phyloP scores from a whole-genome alignment of 2,113 vertebrate species.

The Gallinago undulata region DNA sequence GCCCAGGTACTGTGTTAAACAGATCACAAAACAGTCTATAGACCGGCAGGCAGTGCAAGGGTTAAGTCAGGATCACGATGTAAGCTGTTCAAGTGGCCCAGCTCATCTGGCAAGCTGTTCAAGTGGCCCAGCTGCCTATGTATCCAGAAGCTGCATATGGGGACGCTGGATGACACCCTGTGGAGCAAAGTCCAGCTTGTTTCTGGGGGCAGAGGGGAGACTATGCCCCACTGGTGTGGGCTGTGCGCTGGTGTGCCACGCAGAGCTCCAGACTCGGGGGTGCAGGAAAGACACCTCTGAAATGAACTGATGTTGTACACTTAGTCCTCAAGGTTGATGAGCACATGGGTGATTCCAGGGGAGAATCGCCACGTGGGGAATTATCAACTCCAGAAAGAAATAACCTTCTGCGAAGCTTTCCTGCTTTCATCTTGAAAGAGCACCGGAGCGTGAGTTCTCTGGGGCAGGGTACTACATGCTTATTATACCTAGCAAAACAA shows the following conservation, averaged over 20 bases:
- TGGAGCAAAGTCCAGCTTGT: fast-evolving
- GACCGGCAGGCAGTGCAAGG: neutral
- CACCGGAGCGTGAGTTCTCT: neutral
- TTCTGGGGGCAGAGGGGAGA: neutral
- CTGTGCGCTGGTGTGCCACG: neutral
- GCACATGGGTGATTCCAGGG: neutral
- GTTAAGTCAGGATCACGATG: neutral
- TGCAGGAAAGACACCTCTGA: neutral
- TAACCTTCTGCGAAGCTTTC: neutral
- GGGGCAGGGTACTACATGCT: neutral
- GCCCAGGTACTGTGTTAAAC: neutral
- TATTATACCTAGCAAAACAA: neutral
- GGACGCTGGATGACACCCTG: neutral
- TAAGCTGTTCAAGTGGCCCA: neutral
- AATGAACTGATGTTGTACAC: neutral
- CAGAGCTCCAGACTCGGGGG: neutral
- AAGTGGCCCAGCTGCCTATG: neutral
- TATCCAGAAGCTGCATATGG: neutral
- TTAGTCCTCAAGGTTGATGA: neutral
- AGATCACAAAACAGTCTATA: neutral
- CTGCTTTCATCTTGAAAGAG: neutral
- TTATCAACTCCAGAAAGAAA: neutral
- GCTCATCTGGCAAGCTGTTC: neutral
- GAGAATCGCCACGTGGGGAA: neutral
- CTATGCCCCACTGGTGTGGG: fast-evolving